Evolutionary conservation across 2,797 vertebrate species (phyloP).

Genomic region (Eutrigla gurnardus): DNA sequence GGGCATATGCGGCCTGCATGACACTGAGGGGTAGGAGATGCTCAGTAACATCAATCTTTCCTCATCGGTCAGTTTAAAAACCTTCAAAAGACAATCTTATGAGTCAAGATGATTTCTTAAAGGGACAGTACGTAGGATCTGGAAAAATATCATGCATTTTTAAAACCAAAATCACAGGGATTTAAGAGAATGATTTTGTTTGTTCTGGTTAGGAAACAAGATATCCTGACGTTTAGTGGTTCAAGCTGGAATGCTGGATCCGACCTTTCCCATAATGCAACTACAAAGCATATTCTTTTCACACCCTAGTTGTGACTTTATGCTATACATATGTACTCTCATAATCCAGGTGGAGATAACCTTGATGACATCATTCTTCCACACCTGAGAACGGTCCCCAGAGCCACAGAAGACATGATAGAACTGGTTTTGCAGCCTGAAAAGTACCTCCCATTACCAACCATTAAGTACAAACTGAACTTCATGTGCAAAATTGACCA

Average conservation of each 20-base stretch:
- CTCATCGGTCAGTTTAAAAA: not conserved
- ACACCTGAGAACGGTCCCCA: not conserved
- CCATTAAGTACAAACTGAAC: not conserved
- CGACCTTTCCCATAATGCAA: not conserved
- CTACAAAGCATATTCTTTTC: not conserved
- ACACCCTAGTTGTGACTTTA: not conserved
- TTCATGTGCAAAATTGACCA: not conserved
- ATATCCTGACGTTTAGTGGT: not conserved
- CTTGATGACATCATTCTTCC: not conserved
- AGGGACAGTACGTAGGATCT: not conserved
- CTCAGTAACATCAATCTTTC: not conserved
- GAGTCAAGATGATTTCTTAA: not conserved
- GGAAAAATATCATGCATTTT: too few species aligned
- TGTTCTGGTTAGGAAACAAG: too few species aligned
- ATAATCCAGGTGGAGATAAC: not conserved
- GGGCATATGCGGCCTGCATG: too few species aligned
- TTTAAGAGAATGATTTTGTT: too few species aligned
- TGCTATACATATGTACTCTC: not conserved
- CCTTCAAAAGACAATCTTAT: not conserved
- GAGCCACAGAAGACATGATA: not conserved
- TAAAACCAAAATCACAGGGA: too few species aligned
- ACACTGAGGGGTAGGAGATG: too few species aligned
- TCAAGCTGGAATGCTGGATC: not conserved
- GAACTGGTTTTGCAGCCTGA: not conserved
- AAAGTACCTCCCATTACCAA: not conserved